Base-by-base conservation (phyloP, 2,797 vertebrate species). In the Podarcis siculus region DNA sequence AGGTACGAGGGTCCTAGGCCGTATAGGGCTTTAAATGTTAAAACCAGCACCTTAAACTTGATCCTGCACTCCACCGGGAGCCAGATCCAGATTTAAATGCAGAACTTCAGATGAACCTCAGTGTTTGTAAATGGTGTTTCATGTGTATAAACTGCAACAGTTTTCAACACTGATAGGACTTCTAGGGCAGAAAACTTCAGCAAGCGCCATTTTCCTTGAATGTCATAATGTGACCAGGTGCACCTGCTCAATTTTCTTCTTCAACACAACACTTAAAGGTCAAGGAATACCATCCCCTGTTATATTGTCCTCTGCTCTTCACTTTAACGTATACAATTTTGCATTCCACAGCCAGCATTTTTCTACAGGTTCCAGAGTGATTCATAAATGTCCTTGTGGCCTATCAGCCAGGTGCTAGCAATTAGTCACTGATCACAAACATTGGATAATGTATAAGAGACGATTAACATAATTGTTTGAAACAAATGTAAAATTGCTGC, bases 381-480 rank as follows among this genome's bases (percentile, higher is more conserved):
- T 93, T 94, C 86, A 64, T 37, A 79, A 49, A 23, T 73, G 49
- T 87, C 1, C 55, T 83, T 81, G 64, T 32, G 30, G 67, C 69
- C 89, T 88, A 49, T 83, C 23, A 92, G 8, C 61, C 90, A 95
- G 86, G 69, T 90, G 85, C 73, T 89, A 87, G 58, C 55, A 94
- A 93, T 89, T 94, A 95, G 89, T 93, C 76, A 88, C 5, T 93
- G 73, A 92, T 80, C 30, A 76, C 27, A 94, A 86, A 86, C 75
- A 80, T 84, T 27, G 89, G 35, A 92, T 89, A 91, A 92, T 91
- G 83, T 87, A 90, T 76, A 89, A 91, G 91, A 73, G 10, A 83
- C 90, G 91, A 94, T 92, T 92, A 94, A 69, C 45, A 87, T 45
- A 81, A 91, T 88, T 66, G 93, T 85, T 90, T 81, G 73, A 95